Base-by-base conservation (phyloP, 2,113 vertebrate genomes). In the Ictalurus punctatus region DNA sequence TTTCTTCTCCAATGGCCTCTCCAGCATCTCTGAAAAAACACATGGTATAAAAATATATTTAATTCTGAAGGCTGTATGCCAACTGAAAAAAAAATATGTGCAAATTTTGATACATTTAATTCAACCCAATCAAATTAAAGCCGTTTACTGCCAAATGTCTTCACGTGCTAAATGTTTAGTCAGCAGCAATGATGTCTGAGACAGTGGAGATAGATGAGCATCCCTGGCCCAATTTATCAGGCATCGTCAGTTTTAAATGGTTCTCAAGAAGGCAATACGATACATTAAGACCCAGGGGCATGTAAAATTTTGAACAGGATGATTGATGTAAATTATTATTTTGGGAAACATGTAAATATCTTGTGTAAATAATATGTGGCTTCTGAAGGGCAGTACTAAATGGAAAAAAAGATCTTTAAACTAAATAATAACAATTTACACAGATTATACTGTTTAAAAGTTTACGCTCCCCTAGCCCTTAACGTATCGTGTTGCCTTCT, bases 1-100 rank as follows among this genome's bases (percentile, higher is more conserved):
- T 92, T 96, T 96, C 94, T 96, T 97, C 93, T 97, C 95, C 86
- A 96, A 92, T 2, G 91, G 92, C 74, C 94, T 96, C 93, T 96
- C 96, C 86, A 98, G 93, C 79, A 94, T 92, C 52, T 90, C 96
- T 98, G 86, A 92, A 86, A 88, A 78, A 61, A 23, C 58, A 63
- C 23, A 16, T 16, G 34, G 19, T 83, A 80, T 63, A 71, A 34
- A 73, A 37, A 54, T 48, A 8, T 5, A 59, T 37, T 37, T 34
- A 23, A 44, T 8, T 1, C 19, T 74, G 19, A 73, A 37, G 34
- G 17, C 1, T 40, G 34, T 63, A 25, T 48, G 3, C 1, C 21
- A 78, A n/a, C 10, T 52, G 6, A 7, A 25, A 80, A 54, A 6
- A n/a, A 14, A 81, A 58, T 56, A 56, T 58, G 27, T 34, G n/a